Conservation (phyloP, 2,888 invertebrate genomes). For the Volucella inanis region DNA sequence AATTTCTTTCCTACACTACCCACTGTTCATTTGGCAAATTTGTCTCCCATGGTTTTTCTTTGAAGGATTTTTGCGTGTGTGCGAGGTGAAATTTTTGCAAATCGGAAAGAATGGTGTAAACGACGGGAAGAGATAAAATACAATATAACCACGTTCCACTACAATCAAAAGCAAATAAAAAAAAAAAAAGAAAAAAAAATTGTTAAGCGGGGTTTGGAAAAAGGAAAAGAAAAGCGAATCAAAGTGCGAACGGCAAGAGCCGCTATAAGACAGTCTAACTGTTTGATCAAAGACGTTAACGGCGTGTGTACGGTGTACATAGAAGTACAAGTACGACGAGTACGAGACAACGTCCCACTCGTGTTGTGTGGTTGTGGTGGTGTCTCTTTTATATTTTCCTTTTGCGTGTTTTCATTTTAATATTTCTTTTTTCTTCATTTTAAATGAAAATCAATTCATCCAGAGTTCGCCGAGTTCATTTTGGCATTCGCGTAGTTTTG, state of each 20-base stretch:
- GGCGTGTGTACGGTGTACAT: slow-evolving; percentile 14
- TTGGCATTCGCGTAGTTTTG: slow-evolving; percentile 62
- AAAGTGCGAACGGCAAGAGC: no score
- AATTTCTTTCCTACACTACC: slow-evolving; percentile 17
- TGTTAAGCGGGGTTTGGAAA: slow-evolving; percentile 6
- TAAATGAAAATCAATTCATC: slow-evolving; percentile 73
- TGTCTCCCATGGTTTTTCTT: slow-evolving; percentile 11
- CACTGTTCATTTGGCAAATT: slow-evolving; percentile 4
- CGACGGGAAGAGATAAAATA: no score
- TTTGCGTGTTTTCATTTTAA: slow-evolving; percentile 34
- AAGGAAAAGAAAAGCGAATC: background rate
- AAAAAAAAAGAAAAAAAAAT: slow-evolving; percentile 40
- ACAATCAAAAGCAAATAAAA: background rate
- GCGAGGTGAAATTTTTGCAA: slow-evolving; percentile 30
- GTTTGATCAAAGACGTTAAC: slow-evolving; percentile 12
- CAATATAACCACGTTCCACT: no score
- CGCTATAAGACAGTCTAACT: slow-evolving; percentile 27
- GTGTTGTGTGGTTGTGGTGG: slow-evolving; percentile 31
- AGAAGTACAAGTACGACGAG: slow-evolving; percentile 38
- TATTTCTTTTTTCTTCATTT: slow-evolving; percentile 61
- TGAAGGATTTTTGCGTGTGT: slow-evolving; percentile 17
- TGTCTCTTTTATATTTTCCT: slow-evolving; percentile 54
- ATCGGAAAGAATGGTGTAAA: no score
- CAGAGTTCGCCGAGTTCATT: slow-evolving; percentile 72
- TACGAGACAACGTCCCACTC: slow-evolving; percentile 46